Conservation (phyloP, 2,888 invertebrate species). For the Syrista parreyssii region DNA sequence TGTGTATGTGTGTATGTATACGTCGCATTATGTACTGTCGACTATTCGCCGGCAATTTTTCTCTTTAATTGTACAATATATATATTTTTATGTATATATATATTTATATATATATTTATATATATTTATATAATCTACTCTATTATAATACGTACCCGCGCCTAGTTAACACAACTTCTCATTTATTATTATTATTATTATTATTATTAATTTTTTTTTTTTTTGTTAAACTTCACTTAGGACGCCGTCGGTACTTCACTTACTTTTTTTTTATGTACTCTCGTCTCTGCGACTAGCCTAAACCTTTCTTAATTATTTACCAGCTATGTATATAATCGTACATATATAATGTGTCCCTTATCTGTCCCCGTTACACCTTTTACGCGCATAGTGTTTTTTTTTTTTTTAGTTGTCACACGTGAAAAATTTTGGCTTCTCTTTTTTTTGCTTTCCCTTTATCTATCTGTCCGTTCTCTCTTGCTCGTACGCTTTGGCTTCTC, state of each 20-base stretch:
- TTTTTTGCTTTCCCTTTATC: constrained; percentile 20
- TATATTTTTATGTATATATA: constrained; percentile 42
- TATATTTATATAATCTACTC: constrained; percentile 48
- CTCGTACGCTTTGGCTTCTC: background rate
- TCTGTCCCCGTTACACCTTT: constrained; percentile 1
- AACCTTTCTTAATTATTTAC: constrained; percentile 38
- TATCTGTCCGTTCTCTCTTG: constrained; percentile 22
- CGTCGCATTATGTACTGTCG: background rate
- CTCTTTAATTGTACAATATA: constrained; percentile 44
- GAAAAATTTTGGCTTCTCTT: constrained; percentile 23
- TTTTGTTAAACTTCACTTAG: constrained; percentile 30
- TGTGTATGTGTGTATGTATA: background rate
- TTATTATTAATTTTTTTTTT: constrained; percentile 17
- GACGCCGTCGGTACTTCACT: constrained; percentile 44
- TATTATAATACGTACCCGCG: constrained; percentile 54
- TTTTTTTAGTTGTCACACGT: constrained; percentile 13
- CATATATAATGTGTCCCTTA: constrained; percentile 20
- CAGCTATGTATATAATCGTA: constrained; percentile 23
- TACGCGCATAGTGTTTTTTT: constrained; percentile 21
- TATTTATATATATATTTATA: constrained; percentile 36
- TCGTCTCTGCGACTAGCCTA: constrained; percentile 50
- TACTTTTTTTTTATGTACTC: constrained; percentile 29
- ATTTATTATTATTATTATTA: constrained; percentile 13
- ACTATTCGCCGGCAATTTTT: constrained; percentile 3
- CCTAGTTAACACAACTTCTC: constrained; percentile 23